Conservation (phyloP, 2,113 vertebrate genomes). For the Myotis yumanensis region DNA sequence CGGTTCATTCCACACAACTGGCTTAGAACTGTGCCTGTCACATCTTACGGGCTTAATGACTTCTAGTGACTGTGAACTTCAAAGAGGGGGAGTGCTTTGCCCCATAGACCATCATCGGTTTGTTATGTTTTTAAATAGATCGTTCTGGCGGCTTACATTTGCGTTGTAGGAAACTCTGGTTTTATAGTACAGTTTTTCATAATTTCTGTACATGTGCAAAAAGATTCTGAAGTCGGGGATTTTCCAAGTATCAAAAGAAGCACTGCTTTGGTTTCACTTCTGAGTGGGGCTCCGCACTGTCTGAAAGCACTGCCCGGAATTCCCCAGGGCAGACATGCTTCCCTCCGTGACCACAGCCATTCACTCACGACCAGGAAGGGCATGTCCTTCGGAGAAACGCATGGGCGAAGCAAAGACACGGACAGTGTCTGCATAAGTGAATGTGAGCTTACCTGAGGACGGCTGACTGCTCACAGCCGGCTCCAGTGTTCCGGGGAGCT, state of each 20-base stretch:
- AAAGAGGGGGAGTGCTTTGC: background rate
- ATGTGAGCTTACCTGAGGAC: background rate
- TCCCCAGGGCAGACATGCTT: background rate
- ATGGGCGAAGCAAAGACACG: background rate
- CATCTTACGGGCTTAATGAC: background rate
- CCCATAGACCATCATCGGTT: background rate
- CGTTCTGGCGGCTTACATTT: background rate
- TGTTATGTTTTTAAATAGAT: background rate
- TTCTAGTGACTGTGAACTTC: background rate
- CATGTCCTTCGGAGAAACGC: background rate
- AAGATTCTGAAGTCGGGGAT: conserved; percentile 1
- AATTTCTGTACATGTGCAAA: background rate
- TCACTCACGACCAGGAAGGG: background rate
- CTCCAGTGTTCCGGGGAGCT: background rate
- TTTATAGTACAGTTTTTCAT: background rate
- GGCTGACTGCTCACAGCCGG: background rate
- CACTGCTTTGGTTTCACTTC: conserved; percentile 57
- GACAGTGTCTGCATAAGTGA: background rate
- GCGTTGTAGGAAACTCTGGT: background rate
- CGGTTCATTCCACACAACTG: background rate
- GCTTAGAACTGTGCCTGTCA: background rate
- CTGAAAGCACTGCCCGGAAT: conserved; percentile 48
- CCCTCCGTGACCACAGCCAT: background rate
- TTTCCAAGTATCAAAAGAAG: conserved; percentile 49
- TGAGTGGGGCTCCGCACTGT: background rate